Evolutionary conservation across 1,140 invertebrate species (phyloP), one percentile per base, ranked within the genome.

Genomic region (Listronotus bonariensis): DNA sequence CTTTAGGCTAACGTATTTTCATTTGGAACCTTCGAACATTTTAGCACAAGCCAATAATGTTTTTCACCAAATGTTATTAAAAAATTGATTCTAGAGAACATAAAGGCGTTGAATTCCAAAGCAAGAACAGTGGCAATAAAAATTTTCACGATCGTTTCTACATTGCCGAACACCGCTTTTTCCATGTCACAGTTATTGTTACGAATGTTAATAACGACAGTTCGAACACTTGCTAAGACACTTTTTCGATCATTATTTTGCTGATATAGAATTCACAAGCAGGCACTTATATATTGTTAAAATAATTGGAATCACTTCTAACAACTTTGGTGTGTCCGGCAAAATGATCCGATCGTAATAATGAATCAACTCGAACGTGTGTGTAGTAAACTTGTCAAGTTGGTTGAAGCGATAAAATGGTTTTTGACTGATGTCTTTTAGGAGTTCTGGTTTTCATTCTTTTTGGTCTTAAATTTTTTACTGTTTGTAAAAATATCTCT

Each of bases 271-370:
- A 68, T 68, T 55, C 54, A 20, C 40, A 60, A 67, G 61, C 65
- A 67, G 57, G 17, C 57, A 43, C 40, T 51, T 62, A 51, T 62
- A 65, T 57, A 65, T 56, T 56, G 62, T 65, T 65, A 65, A 65
- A 65, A 65, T 65, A 65, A 65, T 65, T 57, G 62, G 62, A 57
- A 65, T 65, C 53, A 53, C 62, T 65, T 56, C 54, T 65, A 65
- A 65, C 62, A 55, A 42, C 51, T 43, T 48, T 55, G 53, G 60
- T 63, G 51, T 63, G 15, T 36, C 8, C 32, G 42, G 42, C 56
- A 31, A 32, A 20, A n/a, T 20, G 56, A 48, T 59, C 56, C 9
- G 17, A 45, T 49, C 56, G 36, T 48, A 59, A 48, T 48, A 48
- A 59, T 59, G 31, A 49, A 12, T 49, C 31, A 26, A 49, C 26